These are phyloP conservation scores for Donacobius atricapilla DNA, from an alignment of 2,113 vertebrate species.

Conservation along the genomic window DNA sequence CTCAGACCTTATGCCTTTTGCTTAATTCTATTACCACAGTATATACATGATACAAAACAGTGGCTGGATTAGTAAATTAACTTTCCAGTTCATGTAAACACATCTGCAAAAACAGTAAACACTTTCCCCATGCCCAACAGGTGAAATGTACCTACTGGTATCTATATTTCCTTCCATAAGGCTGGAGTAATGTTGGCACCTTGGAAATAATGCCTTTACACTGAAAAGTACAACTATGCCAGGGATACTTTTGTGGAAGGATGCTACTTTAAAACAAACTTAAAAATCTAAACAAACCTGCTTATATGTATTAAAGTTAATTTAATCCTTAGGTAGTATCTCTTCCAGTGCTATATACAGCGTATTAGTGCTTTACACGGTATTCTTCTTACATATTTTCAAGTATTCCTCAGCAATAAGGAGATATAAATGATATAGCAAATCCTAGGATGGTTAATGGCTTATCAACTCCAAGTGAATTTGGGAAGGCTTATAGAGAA, in stretches of 20 bases:
- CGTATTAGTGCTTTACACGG: neutral
- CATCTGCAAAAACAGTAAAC: neutral
- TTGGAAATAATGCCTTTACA: neutral
- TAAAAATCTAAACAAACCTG: neutral
- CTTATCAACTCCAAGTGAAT: neutral
- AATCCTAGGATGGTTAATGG: neutral
- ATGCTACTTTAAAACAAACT: neutral
- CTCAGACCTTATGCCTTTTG: fast-evolving
- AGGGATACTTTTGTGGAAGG: neutral
- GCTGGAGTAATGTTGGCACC: neutral
- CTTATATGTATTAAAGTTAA: neutral
- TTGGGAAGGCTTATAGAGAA: neutral
- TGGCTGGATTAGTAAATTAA: neutral
- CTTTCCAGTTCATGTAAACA: neutral
- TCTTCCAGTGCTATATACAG: neutral
- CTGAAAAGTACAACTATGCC: neutral
- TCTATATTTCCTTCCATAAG: neutral
- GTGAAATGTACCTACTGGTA: neutral
- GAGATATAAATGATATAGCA: neutral
- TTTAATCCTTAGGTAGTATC: neutral
- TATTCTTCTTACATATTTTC: neutral
- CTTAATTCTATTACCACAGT: neutral
- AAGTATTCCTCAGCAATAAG: neutral
- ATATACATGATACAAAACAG: neutral
- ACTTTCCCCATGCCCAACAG: neutral